phyloP scores from a whole-genome alignment of 1,140 invertebrate genomes.

The Streblospio benedicti region DNA sequence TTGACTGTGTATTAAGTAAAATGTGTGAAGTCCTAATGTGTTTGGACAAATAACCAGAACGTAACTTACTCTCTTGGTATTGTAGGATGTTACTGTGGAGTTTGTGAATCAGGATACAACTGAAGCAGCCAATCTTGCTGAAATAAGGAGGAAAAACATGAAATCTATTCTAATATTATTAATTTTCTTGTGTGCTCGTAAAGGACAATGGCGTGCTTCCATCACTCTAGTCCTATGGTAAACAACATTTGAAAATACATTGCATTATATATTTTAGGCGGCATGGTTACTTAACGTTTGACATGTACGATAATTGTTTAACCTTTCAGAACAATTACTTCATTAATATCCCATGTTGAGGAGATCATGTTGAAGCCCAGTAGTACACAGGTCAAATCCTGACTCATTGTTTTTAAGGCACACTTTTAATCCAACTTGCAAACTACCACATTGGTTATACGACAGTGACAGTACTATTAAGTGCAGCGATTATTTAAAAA shows the following conservation, averaged over 20 bases:
- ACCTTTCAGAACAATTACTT: too few species aligned
- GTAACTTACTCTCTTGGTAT: conserved; percentile 17
- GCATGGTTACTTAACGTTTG: not conserved
- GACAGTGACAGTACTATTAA: too few species aligned
- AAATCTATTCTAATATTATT: not conserved
- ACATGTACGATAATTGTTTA: not conserved
- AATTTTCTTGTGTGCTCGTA: not conserved
- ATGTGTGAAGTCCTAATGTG: too few species aligned
- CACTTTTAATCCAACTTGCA: too few species aligned
- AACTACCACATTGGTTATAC: too few species aligned
- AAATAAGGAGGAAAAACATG: not conserved
- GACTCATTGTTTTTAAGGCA: too few species aligned
- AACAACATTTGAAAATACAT: not conserved
- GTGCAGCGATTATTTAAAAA: too few species aligned
- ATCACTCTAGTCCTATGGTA: not conserved
- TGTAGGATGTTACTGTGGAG: conserved; percentile 12
- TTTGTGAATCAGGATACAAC: conserved; percentile 14
- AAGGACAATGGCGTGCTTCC: not conserved
- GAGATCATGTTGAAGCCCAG: too few species aligned
- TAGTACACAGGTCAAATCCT: too few species aligned
- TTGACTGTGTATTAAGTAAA: too few species aligned
- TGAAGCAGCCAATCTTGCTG: conserved; percentile 16
- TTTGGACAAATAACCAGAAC: too few species aligned
- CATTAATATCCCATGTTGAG: too few species aligned
- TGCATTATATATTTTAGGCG: not conserved